Percentiles rank a stretch among this genome's conserved stretches.
phyloP scores from a whole-genome alignment of 2,888 invertebrate species.

The Drosophila parthenogenetica region DNA sequence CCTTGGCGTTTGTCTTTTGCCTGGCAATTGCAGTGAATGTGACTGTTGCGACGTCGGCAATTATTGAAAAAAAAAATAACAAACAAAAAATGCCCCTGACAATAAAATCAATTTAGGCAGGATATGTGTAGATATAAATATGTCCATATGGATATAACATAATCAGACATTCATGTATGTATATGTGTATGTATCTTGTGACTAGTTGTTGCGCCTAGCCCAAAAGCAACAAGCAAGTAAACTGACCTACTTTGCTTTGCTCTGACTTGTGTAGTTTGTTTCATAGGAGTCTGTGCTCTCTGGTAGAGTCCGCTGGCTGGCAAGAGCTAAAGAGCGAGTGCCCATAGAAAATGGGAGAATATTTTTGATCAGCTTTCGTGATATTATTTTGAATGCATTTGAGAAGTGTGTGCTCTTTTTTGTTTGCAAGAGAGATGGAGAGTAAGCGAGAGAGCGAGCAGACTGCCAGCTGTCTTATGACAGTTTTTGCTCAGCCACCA shows the following conservation, averaged over 20 bases:
- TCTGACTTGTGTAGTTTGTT: slow-evolving; percentile 39
- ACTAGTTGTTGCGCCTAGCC: slow-evolving; percentile 38
- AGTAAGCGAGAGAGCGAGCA: too few relatives aligned
- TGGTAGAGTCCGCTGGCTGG: slow-evolving; percentile 20
- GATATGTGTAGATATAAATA: slow-evolving; percentile 9
- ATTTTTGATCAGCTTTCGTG: slow-evolving; percentile 4
- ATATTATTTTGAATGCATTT: slow-evolving; percentile 33
- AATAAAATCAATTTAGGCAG: slow-evolving; percentile 50
- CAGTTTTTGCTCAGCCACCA: slow-evolving; percentile 25
- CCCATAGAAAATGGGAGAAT: too few relatives aligned
- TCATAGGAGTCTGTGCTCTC: slow-evolving; percentile 42
- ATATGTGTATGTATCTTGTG: slow-evolving; percentile 1
- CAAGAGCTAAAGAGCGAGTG: slow-evolving; percentile 12
- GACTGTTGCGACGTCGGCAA: slow-evolving; percentile 13
- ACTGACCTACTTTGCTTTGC: slow-evolving; percentile 68
- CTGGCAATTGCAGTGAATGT: slow-evolving; percentile 14
- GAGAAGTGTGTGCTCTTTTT: slow-evolving; percentile 7
- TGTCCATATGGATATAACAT: not conserved
- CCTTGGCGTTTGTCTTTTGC: slow-evolving; percentile 6
- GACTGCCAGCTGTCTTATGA: slow-evolving; percentile 17
- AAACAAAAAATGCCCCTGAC: slow-evolving; percentile 32
- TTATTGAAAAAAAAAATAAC: slow-evolving; percentile 27
- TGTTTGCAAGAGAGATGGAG: not conserved
- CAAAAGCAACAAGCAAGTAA: slow-evolving; percentile 47
- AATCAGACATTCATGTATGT: not conserved